Percentiles rank a stretch among this genome's conserved stretches.
Conservation (phyloP, 2,888 invertebrate genomes). For the Diplazon laetatorius region DNA sequence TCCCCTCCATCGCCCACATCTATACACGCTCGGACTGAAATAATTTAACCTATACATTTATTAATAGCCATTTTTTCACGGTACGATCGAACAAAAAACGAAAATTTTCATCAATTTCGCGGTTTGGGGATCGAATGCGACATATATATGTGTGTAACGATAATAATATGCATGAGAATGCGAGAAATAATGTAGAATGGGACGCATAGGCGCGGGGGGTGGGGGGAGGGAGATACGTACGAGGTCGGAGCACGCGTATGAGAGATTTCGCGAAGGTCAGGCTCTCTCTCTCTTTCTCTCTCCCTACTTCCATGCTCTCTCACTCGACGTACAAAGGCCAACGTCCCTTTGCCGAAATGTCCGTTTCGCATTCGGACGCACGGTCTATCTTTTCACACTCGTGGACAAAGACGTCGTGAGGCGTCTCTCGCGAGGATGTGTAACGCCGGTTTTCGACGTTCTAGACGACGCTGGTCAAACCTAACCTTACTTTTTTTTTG, state of each 20-base stretch:
- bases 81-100: too few species aligned
- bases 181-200: too few species aligned
- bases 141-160: constrained; percentile 50
- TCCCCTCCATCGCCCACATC: constrained; percentile 2
- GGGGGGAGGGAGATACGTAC: constrained; percentile 57
- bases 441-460: background rate
- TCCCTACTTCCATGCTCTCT: constrained; percentile 46
- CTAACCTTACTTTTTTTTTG: background rate
- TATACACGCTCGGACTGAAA: constrained; percentile 71
- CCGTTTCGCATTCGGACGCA: background rate
- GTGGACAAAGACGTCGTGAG: constrained; percentile 16
- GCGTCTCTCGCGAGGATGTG: constrained; percentile 1
- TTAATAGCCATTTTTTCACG: constrained; percentile 76
- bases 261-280: constrained; percentile 54
- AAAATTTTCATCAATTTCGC: constrained; percentile 17
- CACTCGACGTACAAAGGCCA: constrained; percentile 17
- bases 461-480: background rate
- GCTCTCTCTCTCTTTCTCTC: too few species aligned
- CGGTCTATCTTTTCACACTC: constrained; percentile 8
- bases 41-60: constrained; percentile 75
- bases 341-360: constrained; percentile 21
- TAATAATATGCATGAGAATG: constrained; percentile 61
- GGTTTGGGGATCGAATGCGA: constrained; percentile 11
- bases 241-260: constrained; percentile 24
- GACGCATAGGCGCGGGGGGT: constrained; percentile 36